phyloP scores from a whole-genome alignment of 2,888 invertebrate genomes.

The Cheilosia soror region DNA sequence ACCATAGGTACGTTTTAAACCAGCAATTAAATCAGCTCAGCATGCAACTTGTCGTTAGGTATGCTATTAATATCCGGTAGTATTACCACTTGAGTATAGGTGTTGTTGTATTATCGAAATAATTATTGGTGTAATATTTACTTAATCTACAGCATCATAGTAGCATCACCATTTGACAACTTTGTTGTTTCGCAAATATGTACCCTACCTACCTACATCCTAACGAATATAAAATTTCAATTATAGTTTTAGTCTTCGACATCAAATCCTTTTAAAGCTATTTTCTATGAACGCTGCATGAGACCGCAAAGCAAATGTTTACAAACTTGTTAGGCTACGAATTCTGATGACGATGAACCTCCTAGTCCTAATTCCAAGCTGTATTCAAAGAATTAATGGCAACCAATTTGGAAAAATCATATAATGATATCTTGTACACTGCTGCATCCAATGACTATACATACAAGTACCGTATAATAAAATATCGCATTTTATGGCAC shows the following conservation, averaged over 20 bases:
- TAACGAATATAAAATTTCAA: conserved; percentile 12
- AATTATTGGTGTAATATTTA: not conserved
- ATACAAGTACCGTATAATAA: conserved; percentile 35
- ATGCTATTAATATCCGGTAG: not conserved
- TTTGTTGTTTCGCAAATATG: not conserved
- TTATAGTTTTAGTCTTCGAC: conserved; percentile 3
- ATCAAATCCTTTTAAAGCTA: not conserved
- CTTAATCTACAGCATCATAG: not conserved
- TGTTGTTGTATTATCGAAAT: not conserved
- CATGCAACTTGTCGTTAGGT: not conserved
- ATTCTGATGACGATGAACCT: conserved; percentile 1
- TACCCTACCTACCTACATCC: not conserved
- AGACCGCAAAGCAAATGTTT: conserved; percentile 36
- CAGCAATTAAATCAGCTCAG: not conserved
- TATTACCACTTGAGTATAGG: not conserved
- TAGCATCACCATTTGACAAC: not conserved
- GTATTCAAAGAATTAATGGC: conserved; percentile 37
- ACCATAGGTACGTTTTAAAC: too few species aligned
- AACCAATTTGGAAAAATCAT: conserved; percentile 49
- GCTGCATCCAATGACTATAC: conserved; percentile 3
- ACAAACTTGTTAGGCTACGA: conserved; percentile 3
- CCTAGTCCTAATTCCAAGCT: conserved; percentile 1
- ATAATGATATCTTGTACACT: conserved; percentile 10
- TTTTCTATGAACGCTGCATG: conserved; percentile 27
- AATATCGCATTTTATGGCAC: conserved; percentile 59